These are phyloP conservation scores for Synergus itoensis DNA, from an alignment of 2,888 invertebrate genomes.

Conservation along the genomic window DNA sequence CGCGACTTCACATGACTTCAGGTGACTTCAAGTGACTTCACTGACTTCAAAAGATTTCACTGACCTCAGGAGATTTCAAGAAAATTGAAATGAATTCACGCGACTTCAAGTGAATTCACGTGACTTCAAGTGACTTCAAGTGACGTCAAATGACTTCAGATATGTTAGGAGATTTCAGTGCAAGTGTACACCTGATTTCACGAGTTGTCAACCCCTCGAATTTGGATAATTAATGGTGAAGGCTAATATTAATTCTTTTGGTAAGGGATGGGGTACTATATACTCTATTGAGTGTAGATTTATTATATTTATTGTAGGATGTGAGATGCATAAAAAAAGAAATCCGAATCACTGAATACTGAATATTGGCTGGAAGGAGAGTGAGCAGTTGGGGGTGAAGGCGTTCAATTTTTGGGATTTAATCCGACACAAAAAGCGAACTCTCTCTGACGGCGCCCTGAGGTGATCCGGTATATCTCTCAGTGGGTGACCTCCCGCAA, in stretches of 20 bases:
- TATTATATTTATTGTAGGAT: constrained; percentile 21
- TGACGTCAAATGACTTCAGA: too few species aligned
- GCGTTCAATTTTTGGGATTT: constrained; percentile 45
- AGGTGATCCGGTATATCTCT: constrained; percentile 55
- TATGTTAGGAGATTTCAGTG: too few species aligned
- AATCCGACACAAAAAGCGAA: constrained; percentile 49
- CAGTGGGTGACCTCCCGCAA: constrained; percentile 54
- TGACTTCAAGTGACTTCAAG: too few species aligned
- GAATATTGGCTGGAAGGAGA: constrained; percentile 18
- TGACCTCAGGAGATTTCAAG: too few species aligned
- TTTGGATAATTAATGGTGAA: background rate
- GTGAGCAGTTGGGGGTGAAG: constrained; percentile 35
- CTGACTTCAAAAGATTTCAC: too few species aligned
- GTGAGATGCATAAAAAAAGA: constrained; percentile 16
- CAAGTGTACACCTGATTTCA: too few species aligned
- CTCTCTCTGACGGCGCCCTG: constrained; percentile 53
- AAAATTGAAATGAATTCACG: too few species aligned
- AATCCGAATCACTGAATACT: constrained; percentile 25
- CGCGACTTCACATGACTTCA: too few species aligned
- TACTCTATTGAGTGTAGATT: background rate
- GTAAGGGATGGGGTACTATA: background rate
- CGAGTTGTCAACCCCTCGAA: too few species aligned
- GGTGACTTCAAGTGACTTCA: too few species aligned
- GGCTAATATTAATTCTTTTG: background rate
- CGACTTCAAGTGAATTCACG: too few species aligned